These are phyloP conservation scores for Propithecus coquereli DNA, from an alignment of 2,113 vertebrate species.

Conservation along the genomic window DNA sequence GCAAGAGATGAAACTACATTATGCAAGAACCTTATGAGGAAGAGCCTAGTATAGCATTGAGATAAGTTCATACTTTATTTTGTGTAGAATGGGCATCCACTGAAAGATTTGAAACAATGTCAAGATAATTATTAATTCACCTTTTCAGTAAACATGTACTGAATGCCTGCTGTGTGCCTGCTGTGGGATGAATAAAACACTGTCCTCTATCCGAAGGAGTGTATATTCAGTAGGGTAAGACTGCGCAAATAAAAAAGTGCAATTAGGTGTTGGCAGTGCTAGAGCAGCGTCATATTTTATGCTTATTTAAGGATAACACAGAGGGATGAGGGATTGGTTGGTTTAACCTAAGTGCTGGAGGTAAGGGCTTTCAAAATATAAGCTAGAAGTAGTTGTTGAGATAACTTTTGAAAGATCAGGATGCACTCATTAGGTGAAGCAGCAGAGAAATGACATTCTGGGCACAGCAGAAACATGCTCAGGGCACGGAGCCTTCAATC, in stretches of 20 bases:
- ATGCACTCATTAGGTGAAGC: neutral
- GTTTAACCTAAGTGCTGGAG: neutral
- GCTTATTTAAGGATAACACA: neutral
- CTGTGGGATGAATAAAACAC: neutral
- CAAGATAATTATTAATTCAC: neutral
- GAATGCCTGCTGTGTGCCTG: neutral
- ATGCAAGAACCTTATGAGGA: neutral
- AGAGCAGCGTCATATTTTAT: neutral
- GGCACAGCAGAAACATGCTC: neutral
- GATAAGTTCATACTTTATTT: neutral
- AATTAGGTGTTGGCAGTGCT: neutral
- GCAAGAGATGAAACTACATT: neutral
- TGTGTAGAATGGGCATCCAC: neutral
- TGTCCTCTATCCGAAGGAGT: neutral
- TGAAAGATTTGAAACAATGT: constrained; percentile 20
- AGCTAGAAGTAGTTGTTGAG: neutral
- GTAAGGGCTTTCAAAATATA: neutral
- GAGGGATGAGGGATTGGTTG: neutral
- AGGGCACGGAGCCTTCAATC: neutral
- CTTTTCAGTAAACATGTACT: neutral
- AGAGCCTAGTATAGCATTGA: neutral
- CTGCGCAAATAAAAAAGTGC: neutral
- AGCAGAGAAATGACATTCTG: neutral
- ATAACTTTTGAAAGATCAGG: neutral
- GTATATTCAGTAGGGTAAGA: neutral